Base-by-base conservation (phyloP, 2,888 invertebrate species). In the Achlya flavicornis region DNA sequence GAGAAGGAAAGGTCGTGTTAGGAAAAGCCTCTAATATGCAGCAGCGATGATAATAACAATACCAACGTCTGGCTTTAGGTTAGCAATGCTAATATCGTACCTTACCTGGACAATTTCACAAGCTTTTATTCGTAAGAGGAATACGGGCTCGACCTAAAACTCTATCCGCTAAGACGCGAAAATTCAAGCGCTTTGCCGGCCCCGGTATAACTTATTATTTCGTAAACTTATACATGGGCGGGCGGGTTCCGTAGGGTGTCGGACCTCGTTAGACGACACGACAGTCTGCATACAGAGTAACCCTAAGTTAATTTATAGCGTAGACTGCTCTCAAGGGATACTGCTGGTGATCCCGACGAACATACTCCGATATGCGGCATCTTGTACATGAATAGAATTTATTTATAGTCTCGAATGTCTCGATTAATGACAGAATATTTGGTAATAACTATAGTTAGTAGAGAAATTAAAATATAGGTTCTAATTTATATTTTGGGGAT, bases 271-370 rank as follows among this genome's bases (percentile, higher is more conserved):
- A 91, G 79, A 79, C 70, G 79, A 73, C 74, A 82, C 81, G 81
- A 80, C 84, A 85, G 87, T 91, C 91, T 93, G 93, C 92, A 92
- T 92, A 92, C 90, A 89, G 85, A 92, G 87, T 85, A 85, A 86
- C 83, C 83, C 76, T 92, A 91, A 92, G 89, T 90, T 91, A 91
- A 92, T 92, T 92, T 92, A 88, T 85, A 87, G 76, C 80, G 84
- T 80, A 78, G 81, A 86, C 85, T 79, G 75, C 79, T 82, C 91
- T 76, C 85, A 16, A 48, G 86, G 80, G 89, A 81, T 69, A 66
- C 68, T 67, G 78, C 73, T 68, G 77, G 77, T 85, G 87, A 90
- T 89, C 88, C 82, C 83, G 75, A 79, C 80, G 83, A 86, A 84
- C 86, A 80, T 80, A 83, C 79, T 83, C 84, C 83, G 84, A 86